A percentile compares a stretch with the other conserved stretches of the same genome.
phyloP scores from a whole-genome alignment of 2,888 invertebrate genomes.

The Abrostola triplasia region DNA sequence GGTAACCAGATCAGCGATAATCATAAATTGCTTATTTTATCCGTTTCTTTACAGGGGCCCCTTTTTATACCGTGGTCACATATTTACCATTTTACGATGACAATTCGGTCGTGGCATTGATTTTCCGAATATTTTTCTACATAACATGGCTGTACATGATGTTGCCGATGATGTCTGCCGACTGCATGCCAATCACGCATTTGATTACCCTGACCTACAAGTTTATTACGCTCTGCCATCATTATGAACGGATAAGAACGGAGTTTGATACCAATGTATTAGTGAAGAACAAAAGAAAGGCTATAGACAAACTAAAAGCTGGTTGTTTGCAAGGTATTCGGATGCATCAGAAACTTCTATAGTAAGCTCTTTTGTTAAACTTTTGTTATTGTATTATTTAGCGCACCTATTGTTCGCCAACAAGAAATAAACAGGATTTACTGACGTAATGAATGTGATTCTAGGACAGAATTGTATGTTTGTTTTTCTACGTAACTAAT shows the following conservation, averaged over 20 bases:
- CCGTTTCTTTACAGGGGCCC: conserved; percentile 66
- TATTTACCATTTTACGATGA: conserved; percentile 77
- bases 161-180: conserved; percentile 83
- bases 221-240: conserved; percentile 75
- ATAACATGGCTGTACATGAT: conserved; percentile 82
- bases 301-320: conserved; percentile 66
- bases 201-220: conserved; percentile 75
- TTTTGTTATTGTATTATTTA: conserved; percentile 43
- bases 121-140: conserved; percentile 77
- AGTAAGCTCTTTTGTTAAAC: conserved; percentile 64
- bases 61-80: conserved; percentile 83
- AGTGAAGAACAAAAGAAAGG: conserved; percentile 60
- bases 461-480: conserved; percentile 21
- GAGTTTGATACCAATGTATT: conserved; percentile 67
- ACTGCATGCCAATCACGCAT: conserved; percentile 81
- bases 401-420: conserved; percentile 37
- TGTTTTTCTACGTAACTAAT: conserved; percentile 25
- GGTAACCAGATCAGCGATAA: conserved; percentile 40
- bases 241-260: conserved; percentile 69
- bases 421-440: conserved; percentile 44
- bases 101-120: conserved; percentile 65
- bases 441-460: conserved; percentile 36
- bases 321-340: conserved; percentile 74
- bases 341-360: conserved; percentile 78
- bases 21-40: conserved; percentile 43